Base-by-base conservation (phyloP, 2,888 invertebrate species). In the Cataglyphis albicans region DNA sequence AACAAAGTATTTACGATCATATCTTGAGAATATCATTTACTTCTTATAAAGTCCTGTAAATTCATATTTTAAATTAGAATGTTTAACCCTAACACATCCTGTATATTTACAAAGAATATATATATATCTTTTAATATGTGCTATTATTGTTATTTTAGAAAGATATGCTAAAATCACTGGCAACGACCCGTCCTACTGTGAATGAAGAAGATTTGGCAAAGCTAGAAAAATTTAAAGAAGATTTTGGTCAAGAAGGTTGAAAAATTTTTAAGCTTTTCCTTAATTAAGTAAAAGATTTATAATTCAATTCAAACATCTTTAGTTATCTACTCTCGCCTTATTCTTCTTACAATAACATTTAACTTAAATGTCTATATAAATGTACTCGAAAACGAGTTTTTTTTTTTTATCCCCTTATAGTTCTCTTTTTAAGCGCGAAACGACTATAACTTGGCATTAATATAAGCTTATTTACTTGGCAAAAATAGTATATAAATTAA, bases 181-280 rank as follows among this genome's bases (percentile, higher is more conserved):
- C 97, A 9, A 98, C 98, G 86, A 98, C 98, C 67, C 99, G 99
- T 95, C 99, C 99, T 29, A 99, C 99, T 10, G 99, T 99, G 3
- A 99, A 99, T 94, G 98, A 98, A 86, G 98, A 98, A 29, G 99
- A 99, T 94, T 96, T 99, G 96, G 96, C 96, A 57, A 99, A 98
- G 95, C 95, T 99, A 93, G 97, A 97, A 94, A 98, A 99, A 95
- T 99, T 99, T 95, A 99, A 98, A 95, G 97, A 98, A 94, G 99
- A 99, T 95, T 99, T 99, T 95, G 99, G 99, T 48, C 99, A 99
- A 95, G 99, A 99, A 95, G 99, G 99, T 94, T 98, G 97, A 80
- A 32, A 59, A 21, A 96, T 87, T 81, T 59, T 76, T 48, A 65
- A 67, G 74, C 63, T 84, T 29, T 65, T 48, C 55, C 18, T 1